Base-by-base conservation (phyloP, 2,888 invertebrate genomes). In the Acrocera orbiculus region DNA sequence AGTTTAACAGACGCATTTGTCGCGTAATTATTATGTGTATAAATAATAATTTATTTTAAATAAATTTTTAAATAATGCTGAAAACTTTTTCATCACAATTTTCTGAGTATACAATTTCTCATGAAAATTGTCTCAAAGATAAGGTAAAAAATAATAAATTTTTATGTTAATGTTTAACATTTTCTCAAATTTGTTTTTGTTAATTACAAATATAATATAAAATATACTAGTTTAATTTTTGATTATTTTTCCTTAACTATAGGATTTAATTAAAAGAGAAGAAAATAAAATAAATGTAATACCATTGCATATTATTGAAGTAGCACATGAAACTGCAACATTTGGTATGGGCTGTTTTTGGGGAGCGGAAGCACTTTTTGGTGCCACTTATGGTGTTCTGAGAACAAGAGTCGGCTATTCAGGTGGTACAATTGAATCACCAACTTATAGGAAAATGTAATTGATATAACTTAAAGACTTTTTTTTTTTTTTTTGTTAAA, bases 261-360 rank as follows among this genome's bases (percentile, higher is more conserved):
- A 58, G 58, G 52, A 48, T 38, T 53, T 52, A 31, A 54, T 58
- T 16, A 51, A 51, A 36, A 53, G 48, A 44, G 58, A 58, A 37
- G 59, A 58, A 37, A 52, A 54, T 36, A 55, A 57, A 28, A 40
- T 57, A 15, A 53, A 42, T 20, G 45, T 57, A 5, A 36, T 33
- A 3, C 58, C 57, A 3, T 50, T 50, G 2, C 60, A 61, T 38
- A 42, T 47, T 24, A 23, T 58, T 30, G 46, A 54, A 30, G 46
- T 46, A 4, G 46, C 49, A 9, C 46, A 47, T 31, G 52, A 57
- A 20, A 56, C 52, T 5, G 89, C 86, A 5, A 85, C 86, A 1
- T 87, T 89, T 56, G 87, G 85, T 9, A 86, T 89, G 87, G 85
- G 85, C 10, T 90, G 89, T 57, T 90, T 90, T 61, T 90, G 90